Evolutionary conservation across 2,797 vertebrate genomes (phyloP).

Genomic region (Enteromius treurensis): DNA sequence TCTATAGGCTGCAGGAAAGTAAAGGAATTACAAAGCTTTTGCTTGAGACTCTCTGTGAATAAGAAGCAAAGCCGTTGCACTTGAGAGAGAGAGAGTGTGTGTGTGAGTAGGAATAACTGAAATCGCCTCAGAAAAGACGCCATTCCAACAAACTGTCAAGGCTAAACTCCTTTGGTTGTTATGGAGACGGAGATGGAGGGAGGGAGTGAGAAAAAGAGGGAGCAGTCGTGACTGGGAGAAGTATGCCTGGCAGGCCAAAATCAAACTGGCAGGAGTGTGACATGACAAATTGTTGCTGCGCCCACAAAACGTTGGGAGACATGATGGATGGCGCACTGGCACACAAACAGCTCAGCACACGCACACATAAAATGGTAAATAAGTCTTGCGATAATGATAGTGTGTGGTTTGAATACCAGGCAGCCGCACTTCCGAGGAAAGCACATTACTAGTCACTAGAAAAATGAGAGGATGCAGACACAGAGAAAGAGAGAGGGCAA

Average conservation of each 20-base stretch:
- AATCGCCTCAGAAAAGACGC: not conserved
- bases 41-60: not conserved
- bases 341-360: constrained; percentile 33
- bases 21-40: not conserved
- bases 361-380: constrained; percentile 15
- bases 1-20: not conserved
- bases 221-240: constrained; percentile 21
- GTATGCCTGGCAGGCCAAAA: constrained; percentile 13
- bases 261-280: constrained; percentile 35
- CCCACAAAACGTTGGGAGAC: constrained; percentile 22
- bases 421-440: not conserved
- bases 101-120: constrained; percentile 4
- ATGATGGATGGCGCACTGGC: constrained; percentile 35
- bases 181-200: constrained; percentile 40
- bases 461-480: not conserved
- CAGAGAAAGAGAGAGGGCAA: not conserved
- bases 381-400: constrained; percentile 12
- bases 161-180: constrained; percentile 45
- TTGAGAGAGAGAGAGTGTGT: not conserved
- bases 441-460: not conserved
- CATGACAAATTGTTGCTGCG: constrained; percentile 44
- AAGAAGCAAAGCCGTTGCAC: not conserved
- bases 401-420: constrained; percentile 19
- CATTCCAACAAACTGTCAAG: constrained; percentile 30
- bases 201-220: constrained; percentile 10